Percentiles rank a stretch among this genome's conserved stretches.
These are phyloP conservation scores for Charadrius vociferus DNA, from an alignment of 2,113 vertebrate species.

Conservation along the genomic window DNA sequence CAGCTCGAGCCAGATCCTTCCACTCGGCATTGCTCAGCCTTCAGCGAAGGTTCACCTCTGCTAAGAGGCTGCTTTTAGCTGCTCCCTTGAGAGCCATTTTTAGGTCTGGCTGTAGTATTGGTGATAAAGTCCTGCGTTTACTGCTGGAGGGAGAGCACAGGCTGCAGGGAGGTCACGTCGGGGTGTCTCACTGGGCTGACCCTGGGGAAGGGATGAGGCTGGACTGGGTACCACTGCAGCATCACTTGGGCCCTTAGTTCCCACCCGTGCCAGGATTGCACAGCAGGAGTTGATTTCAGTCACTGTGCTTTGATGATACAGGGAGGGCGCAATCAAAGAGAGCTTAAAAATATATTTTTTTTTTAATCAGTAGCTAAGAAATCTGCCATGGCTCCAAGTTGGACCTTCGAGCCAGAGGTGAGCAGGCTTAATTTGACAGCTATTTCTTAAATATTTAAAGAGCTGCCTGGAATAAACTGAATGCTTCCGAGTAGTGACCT, in stretches of 20 bases:
- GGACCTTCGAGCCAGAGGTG: background rate
- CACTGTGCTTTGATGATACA: background rate
- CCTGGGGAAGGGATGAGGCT: background rate
- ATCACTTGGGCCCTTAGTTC: background rate
- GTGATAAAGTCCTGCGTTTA: background rate
- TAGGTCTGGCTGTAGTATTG: background rate
- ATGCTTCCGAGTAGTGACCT: slow-evolving; percentile 67
- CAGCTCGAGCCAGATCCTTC: background rate
- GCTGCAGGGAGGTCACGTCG: background rate
- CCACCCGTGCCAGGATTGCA: background rate
- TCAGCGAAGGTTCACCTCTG: background rate
- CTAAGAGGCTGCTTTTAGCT: background rate
- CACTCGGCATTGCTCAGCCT: rapidly evolving
- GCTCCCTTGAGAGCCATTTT: background rate
- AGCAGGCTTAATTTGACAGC: slow-evolving; percentile 44
- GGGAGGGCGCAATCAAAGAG: background rate
- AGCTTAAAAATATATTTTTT: background rate
- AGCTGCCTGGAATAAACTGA: slow-evolving; percentile 66
- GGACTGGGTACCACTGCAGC: background rate
- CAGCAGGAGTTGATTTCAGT: background rate
- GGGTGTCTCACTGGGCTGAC: background rate
- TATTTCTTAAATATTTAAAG: slow-evolving; percentile 68
- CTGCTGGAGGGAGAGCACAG: background rate
- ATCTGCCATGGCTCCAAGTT: background rate
- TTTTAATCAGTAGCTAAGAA: background rate